Evolutionary conservation across 2,113 vertebrate species (phyloP), one percentile per base, ranked within the genome.

Genomic region (Pampusana beccarii): DNA sequence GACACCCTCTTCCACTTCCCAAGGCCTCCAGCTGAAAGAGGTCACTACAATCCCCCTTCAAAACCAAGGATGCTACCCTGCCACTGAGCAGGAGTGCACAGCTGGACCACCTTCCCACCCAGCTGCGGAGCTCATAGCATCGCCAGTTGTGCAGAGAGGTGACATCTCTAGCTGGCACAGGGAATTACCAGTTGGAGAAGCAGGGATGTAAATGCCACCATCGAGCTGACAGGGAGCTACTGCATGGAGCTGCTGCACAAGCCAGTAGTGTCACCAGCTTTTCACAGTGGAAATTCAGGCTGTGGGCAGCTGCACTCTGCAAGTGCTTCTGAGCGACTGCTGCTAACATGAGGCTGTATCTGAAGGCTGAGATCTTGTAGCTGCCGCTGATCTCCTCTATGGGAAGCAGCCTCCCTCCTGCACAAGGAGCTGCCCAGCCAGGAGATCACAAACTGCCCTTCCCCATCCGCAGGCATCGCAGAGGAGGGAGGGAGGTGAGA

Each of bases 131-230:
- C 64, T 42, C 58, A 11, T 10, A 18, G 50, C 29, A 31, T 23
- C 33, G 44, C 8, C 36, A 31, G 9, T 4, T 17, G 21, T 16
- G 34, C n/a, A 46, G 51, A 10, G 7, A 44, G 36, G 65, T 15
- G 28, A 18, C 21, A 12, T 13, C 21, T 57, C 29, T 3, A 2
- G 2, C 11, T 3, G 13, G 25, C 16, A n/a, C 1, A 2, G 21
- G 34, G n/a, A 48, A 36, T 57, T 29, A 54, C 9, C 40, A 12
- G 6, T 16, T 7, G 5, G 82, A 46, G 38, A 40, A 78, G 17
- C 11, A n/a, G 42, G 31, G 36, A 28, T 6, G 11, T 1, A 21
- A 48, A 28, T 17, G 26, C 11, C 36, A 48, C 16, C 9, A 6
- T 1, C 7, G 14, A 62, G 38, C 69, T 40, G 25, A 11, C 4